Evolutionary conservation across 2,888 invertebrate species (phyloP).

Genomic region (Odontomyia ornata): DNA sequence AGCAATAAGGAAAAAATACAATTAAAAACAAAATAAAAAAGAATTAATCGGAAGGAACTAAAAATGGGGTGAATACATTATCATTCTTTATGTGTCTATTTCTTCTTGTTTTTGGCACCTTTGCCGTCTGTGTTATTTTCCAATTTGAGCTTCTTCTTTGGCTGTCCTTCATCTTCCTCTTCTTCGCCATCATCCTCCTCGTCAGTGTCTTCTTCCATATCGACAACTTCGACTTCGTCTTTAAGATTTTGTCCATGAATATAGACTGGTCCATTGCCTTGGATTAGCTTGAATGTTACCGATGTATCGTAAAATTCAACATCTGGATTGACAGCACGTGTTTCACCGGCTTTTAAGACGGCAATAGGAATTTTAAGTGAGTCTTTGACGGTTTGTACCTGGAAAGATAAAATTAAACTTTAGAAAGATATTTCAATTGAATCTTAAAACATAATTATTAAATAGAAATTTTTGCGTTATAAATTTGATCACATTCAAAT

Average conservation of each 20-base stretch:
- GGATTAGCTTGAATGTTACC: slow-evolving; percentile 81
- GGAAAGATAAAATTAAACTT: slow-evolving; percentile 47
- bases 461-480: no score
- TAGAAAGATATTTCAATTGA: no score
- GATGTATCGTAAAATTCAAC: slow-evolving; percentile 88
- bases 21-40: not conserved
- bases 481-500: no score
- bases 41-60: slow-evolving; percentile 35
- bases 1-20: slow-evolving; percentile 26
- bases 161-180: slow-evolving; percentile 79
- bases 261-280: slow-evolving; percentile 83
- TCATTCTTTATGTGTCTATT: slow-evolving; percentile 50
- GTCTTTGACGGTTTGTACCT: slow-evolving; percentile 67
- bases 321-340: slow-evolving; percentile 79
- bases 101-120: slow-evolving; percentile 76
- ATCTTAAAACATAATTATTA: no score
- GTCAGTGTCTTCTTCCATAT: slow-evolving; percentile 82
- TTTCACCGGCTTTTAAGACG: slow-evolving; percentile 80
- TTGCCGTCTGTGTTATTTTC: slow-evolving; percentile 77
- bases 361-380: slow-evolving; percentile 85
- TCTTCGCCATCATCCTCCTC: slow-evolving; percentile 76
- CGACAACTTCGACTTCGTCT: slow-evolving; percentile 83
- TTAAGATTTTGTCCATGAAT: slow-evolving; percentile 86
- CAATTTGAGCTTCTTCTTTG: slow-evolving; percentile 81
- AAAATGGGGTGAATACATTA: slow-evolving; percentile 11